A percentile compares a stretch with the other conserved stretches of the same genome.
These are phyloP conservation scores for Stenotaenia linearis DNA, from an alignment of 2,888 invertebrate species.

Conservation along the genomic window DNA sequence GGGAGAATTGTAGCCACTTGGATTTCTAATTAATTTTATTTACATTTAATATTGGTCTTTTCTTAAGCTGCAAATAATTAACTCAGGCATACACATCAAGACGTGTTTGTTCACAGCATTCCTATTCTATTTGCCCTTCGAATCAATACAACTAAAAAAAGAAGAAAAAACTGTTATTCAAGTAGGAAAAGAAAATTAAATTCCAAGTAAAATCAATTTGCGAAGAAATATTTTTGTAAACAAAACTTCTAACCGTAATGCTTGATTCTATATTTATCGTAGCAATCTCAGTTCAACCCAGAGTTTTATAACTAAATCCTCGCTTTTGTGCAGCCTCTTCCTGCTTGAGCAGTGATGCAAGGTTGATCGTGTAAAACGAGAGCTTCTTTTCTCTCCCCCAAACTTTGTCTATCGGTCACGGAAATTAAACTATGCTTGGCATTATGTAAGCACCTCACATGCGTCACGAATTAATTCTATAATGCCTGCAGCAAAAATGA, in stretches of 20 bases:
- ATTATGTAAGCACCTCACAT: not conserved
- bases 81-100: not conserved
- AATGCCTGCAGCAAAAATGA: not conserved
- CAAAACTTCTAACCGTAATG: not conserved
- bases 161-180: not conserved
- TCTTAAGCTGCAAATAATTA: slow-evolving; percentile 12
- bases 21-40: slow-evolving; percentile 29
- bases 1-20: slow-evolving; percentile 10
- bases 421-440: slow-evolving; percentile 20
- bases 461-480: not conserved
- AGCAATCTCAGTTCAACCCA: not conserved
- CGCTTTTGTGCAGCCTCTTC: not conserved
- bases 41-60: not conserved
- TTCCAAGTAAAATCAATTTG: not conserved
- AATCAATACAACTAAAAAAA: not conserved
- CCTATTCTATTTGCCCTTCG: not conserved
- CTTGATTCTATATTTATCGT: not conserved
- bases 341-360: slow-evolving; percentile 1
- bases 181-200: not conserved
- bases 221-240: not conserved
- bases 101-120: not conserved
- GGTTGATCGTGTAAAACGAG: not conserved
- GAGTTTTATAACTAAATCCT: not conserved
- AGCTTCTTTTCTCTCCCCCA: not conserved
- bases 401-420: slow-evolving; percentile 21